phyloP scores from a whole-genome alignment of 2,797 vertebrate species.

The Benthosema pterotum region DNA sequence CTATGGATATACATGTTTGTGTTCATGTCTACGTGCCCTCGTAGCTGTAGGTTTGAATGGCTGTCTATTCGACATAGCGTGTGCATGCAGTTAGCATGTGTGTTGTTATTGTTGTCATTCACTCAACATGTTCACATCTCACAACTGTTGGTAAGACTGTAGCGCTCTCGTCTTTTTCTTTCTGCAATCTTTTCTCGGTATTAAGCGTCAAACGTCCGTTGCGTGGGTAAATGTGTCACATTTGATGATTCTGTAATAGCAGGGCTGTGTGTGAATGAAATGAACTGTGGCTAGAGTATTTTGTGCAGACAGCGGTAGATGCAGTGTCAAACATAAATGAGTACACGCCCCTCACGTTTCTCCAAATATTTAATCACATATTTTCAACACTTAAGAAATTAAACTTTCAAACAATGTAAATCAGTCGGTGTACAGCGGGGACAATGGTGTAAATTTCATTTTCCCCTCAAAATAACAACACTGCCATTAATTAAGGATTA shows the following conservation, averaged over 20 bases:
- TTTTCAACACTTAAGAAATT: too few species aligned
- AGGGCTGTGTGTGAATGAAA: too few species aligned
- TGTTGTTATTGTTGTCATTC: not conserved
- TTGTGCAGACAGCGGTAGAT: too few species aligned
- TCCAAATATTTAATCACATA: too few species aligned
- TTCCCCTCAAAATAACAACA: too few species aligned
- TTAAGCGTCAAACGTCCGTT: not conserved
- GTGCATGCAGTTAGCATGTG: conserved; percentile 19
- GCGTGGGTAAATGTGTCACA: not conserved
- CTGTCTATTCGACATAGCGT: not conserved
- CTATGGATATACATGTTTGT: not conserved
- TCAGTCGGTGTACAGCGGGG: too few species aligned
- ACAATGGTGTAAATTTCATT: too few species aligned
- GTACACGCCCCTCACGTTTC: too few species aligned
- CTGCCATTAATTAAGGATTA: too few species aligned
- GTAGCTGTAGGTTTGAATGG: not conserved
- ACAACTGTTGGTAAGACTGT: conserved; percentile 13
- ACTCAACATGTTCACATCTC: not conserved
- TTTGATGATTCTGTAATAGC: not conserved
- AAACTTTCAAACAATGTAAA: too few species aligned
- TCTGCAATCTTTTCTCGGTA: not conserved
- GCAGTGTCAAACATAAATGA: too few species aligned
- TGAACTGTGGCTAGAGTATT: not conserved
- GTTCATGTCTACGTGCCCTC: not conserved
- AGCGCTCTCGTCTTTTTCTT: not conserved